Base-by-base conservation (phyloP, 2,797 vertebrate species). In the Otolemur crassicaudatus region DNA sequence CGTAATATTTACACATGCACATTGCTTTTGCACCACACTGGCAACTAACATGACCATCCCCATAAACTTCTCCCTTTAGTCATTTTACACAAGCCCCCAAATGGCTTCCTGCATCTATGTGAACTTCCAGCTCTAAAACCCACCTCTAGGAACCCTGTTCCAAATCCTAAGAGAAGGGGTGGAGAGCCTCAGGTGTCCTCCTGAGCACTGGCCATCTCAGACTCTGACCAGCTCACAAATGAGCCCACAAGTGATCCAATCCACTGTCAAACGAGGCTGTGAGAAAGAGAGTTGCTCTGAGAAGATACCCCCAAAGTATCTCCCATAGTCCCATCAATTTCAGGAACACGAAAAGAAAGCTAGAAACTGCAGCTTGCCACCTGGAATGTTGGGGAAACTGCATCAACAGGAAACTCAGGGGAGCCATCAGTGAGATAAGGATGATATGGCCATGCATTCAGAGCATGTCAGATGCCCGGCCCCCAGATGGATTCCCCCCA, bases 371-470 rank as follows among this genome's bases (percentile, higher is more conserved):
- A 58, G 20, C 58, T 40, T 81, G 34, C 7, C n/a, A 46, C 58
- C n/a, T n/a, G 49, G 40, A 96, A 75, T 43, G 43, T 31, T 10
- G 67, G 40, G 76, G 37, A 2, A 6, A 9, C 14, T 76, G 81
- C 81, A 31, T 37, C 12, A 9, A 37, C 53, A 53, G 63, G 65
- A 43, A 60, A 60, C 31, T 67, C 53, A 61, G 22, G 73, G 43
- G 4, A 58, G 11, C 7, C 2, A 2, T 22, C 4, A 22, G 34
- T 0, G 43, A 34, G 3, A 29, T 22, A 3, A 0, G 1, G 67
- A 31, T 27, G 17, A 13, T 22, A 13, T 61, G 67, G 29, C 40
- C 3, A 1, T 8, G 20, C n/a, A 4, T n/a, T 40, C 34, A 2
- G 49, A 56, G 23, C 19, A 25, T 1, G 0, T 58, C 22, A 16